phyloP scores from a whole-genome alignment of 2,113 vertebrate genomes.

The Sarotherodon lohbergeri region DNA sequence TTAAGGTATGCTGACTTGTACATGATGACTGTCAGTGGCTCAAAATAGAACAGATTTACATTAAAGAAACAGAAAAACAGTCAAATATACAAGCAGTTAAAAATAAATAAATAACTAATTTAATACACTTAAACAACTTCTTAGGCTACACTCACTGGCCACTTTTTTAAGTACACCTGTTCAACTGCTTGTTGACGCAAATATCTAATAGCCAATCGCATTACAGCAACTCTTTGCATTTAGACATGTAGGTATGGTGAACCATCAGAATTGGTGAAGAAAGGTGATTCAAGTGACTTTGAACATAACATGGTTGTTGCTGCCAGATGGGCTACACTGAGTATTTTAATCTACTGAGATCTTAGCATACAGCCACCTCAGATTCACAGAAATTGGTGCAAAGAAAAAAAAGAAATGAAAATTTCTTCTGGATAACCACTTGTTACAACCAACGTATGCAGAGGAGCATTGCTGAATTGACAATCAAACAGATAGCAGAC shows the following conservation, averaged over 20 bases:
- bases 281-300: background rate
- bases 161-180: background rate
- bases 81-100: background rate
- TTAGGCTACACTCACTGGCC: background rate
- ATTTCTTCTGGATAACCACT: background rate
- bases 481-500: background rate
- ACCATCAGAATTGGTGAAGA: background rate
- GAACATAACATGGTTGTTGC: background rate
- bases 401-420: background rate
- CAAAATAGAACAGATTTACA: background rate
- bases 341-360: background rate
- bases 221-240: background rate
- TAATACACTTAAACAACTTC: background rate
- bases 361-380: background rate
- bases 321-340: background rate
- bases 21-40: background rate
- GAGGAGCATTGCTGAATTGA: background rate
- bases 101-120: background rate
- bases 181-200: background rate
- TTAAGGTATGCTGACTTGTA: background rate
- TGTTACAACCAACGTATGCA: background rate
- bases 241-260: background rate
- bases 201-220: background rate
- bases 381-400: background rate
- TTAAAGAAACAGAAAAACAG: background rate